Percentiles rank a stretch among this genome's conserved stretches.
Conservation (phyloP, 1,140 invertebrate species). For the Portunus trituberculatus region DNA sequence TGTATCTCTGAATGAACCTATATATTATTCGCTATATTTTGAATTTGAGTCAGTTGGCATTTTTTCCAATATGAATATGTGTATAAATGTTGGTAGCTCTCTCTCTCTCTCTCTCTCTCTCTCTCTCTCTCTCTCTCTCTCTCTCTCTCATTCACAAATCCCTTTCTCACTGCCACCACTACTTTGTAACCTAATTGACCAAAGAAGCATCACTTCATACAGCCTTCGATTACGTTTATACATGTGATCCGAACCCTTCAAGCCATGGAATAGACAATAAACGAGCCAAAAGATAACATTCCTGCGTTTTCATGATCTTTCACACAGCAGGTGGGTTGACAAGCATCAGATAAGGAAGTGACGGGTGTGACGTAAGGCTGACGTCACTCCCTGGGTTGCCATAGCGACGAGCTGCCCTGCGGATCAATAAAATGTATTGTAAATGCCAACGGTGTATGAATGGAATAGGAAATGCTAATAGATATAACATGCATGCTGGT, state of each 20-base stretch:
- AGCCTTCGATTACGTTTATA: neutral
- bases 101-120: neutral
- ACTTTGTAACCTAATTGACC: neutral
- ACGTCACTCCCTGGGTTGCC: neutral
- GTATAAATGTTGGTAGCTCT: constrained; percentile 2
- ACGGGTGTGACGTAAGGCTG: no score
- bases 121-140: constrained; percentile 6
- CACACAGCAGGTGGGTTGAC: neutral
- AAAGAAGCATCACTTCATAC: neutral
- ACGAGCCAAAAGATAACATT: neutral
- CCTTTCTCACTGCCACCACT: neutral
- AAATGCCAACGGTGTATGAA: neutral
- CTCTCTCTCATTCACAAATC: neutral
- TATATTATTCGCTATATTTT: neutral
- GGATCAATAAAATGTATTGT: neutral
- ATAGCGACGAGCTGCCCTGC: neutral
- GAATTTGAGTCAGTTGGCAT: neutral
- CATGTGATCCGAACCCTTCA: neutral
- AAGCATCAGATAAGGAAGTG: no score
- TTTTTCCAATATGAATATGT: neutral
- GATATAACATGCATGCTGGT: neutral
- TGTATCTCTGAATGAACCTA: no score
- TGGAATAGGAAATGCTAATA: neutral
- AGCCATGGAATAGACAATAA: neutral
- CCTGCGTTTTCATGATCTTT: neutral